Conservation (phyloP, 2,797 vertebrate genomes). For the Brotula barbata region DNA sequence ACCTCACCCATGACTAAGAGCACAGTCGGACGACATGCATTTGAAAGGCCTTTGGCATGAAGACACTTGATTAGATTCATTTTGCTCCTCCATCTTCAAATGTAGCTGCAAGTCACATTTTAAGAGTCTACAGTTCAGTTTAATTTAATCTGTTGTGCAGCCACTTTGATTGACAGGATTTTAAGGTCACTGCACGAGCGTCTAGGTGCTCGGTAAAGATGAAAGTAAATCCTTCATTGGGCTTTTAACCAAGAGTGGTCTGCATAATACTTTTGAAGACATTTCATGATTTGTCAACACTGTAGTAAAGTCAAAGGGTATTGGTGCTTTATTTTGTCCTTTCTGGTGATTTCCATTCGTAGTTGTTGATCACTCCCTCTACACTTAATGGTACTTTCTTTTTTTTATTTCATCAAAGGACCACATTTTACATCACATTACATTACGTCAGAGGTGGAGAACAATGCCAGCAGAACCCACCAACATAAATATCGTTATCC, state of each 20-base stretch:
- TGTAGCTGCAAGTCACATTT: constrained; percentile 52
- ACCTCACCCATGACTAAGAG: constrained; percentile 24
- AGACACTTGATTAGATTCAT: constrained; percentile 49
- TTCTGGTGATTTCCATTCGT: neutral
- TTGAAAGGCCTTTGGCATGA: constrained; percentile 38
- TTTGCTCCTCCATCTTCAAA: constrained; percentile 35
- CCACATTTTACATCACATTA: too few species aligned
- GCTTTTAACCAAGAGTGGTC: constrained; percentile 8
- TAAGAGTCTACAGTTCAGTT: constrained; percentile 26
- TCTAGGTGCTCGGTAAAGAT: constrained; percentile 28
- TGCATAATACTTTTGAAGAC: constrained; percentile 23
- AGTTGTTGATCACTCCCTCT: neutral
- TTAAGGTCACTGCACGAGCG: constrained; percentile 44
- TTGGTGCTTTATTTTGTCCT: neutral
- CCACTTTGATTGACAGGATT: constrained; percentile 50
- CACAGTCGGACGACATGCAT: constrained; percentile 11
- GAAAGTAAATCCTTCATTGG: constrained; percentile 4
- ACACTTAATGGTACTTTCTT: too few species aligned
- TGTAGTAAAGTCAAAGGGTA: neutral
- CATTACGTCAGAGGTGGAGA: too few species aligned
- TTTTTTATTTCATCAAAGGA: too few species aligned
- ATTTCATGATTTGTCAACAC: constrained; percentile 8
- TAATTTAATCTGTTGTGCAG: constrained; percentile 51
- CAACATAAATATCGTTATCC: too few species aligned
- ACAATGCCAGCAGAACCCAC: too few species aligned